Base-by-base conservation (phyloP, 2,113 vertebrate species). In the Zosterops japonicus region DNA sequence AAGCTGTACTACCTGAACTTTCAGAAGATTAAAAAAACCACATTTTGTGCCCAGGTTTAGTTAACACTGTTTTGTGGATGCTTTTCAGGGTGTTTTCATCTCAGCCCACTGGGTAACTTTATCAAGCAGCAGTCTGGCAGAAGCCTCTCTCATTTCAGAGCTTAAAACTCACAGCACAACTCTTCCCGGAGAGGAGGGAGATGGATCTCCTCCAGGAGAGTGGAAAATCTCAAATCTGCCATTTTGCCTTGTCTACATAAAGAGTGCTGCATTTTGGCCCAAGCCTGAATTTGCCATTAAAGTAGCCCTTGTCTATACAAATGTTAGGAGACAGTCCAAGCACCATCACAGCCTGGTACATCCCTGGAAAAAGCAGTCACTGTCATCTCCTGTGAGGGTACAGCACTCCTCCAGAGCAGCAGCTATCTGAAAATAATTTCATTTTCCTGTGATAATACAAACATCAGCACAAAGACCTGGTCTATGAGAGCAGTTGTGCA, bases 331-430 rank as follows among this genome's bases (percentile, higher is more conserved):
- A 25, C 36, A 29, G 60, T 23, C 47, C 83, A 44, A 74, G 49
- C 46, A 71, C 83, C 18, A 0, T 74, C 93, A 71, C 93, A 83
- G 93, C 93, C 92, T 93, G 92, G 92, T 90, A 96, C 94, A n/a
- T 89, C 60, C 2, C 65, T 81, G 55, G 27, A 84, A 60, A 86
- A 71, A 77, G 83, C 75, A 81, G 70, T 31, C 80, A 53, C 83
- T 90, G 94, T 57, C 52, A 25, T 61, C 83, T 76, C 44, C 83
- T 67, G 47, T 1, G 8, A 49, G 85, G 59, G 25, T 23, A 63
- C 78, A 74, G 60, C 21, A 7, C 36, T 47, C 42, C 53, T 74
- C 68, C 57, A 36, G 69, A 70, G 46, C 68, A 49, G 72, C 60
- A 81, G 63, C 72, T 75, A 47, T 67, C 76, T 70, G 83, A 87